phyloP scores from a whole-genome alignment of 2,113 vertebrate genomes.

The Phyllopteryx taeniolatus region DNA sequence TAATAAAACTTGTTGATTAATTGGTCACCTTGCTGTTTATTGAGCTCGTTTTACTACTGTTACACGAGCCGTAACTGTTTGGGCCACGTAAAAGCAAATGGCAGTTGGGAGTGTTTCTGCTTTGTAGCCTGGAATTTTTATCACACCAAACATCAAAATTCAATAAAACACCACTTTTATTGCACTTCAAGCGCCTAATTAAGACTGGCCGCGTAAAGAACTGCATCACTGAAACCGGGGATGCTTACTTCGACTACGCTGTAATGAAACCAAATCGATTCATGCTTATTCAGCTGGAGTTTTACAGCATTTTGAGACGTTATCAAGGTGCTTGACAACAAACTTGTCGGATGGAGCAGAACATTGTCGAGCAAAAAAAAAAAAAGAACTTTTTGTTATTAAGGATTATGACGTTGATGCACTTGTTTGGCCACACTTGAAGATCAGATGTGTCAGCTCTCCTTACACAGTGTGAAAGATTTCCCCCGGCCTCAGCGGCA shows the following conservation, averaged over 20 bases:
- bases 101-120: slow-evolving; percentile 6
- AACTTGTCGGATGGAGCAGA: neutral
- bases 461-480: neutral
- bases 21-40: slow-evolving; percentile 6
- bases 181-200: slow-evolving; percentile 18
- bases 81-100: slow-evolving; percentile 1
- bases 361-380: neutral
- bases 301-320: neutral
- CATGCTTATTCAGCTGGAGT: neutral
- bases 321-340: neutral
- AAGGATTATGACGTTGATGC: neutral
- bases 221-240: neutral
- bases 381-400: neutral
- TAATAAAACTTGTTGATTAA: slow-evolving; percentile 12
- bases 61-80: neutral
- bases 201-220: slow-evolving; percentile 16
- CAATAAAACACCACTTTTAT: slow-evolving; percentile 10
- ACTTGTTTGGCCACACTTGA: neutral
- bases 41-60: slow-evolving; percentile 16
- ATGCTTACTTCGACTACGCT: neutral
- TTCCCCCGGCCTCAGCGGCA: neutral
- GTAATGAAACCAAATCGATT: neutral
- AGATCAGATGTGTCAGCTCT: neutral
- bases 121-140: slow-evolving; percentile 4
- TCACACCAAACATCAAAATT: neutral